These are phyloP conservation scores for Clarias gariepinus DNA, from an alignment of 2,113 vertebrate genomes.

Conservation along the genomic window DNA sequence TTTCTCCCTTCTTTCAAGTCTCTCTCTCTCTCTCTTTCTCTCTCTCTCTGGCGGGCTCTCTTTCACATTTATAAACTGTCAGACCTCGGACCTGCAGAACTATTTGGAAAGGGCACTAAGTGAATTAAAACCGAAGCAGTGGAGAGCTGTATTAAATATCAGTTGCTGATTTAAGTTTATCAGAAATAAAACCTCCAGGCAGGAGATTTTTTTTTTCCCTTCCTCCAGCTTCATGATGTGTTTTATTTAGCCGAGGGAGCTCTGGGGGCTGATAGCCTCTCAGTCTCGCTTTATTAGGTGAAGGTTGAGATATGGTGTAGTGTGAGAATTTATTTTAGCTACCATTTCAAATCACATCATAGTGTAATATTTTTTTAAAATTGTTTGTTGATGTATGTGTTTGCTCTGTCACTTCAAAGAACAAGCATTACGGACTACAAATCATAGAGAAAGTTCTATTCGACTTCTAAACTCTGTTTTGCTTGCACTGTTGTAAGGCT, in stretches of 20 bases:
- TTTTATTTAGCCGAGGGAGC: slow-evolving; percentile 46
- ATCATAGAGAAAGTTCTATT: slow-evolving; percentile 25
- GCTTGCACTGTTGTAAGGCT: neutral
- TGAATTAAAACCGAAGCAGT: slow-evolving; percentile 56
- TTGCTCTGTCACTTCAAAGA: slow-evolving; percentile 21
- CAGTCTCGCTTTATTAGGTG: slow-evolving; percentile 40
- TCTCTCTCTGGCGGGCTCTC: slow-evolving; percentile 47
- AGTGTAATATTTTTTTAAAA: slow-evolving; percentile 25
- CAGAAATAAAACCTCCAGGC: slow-evolving; percentile 64
- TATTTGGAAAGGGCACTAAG: slow-evolving; percentile 56
- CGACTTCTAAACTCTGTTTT: neutral
- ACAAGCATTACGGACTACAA: slow-evolving; percentile 13
- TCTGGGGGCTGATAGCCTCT: slow-evolving; percentile 37
- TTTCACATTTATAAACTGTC: slow-evolving; percentile 55
- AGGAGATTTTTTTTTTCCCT: slow-evolving; percentile 55
- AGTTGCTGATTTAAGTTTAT: slow-evolving; percentile 65
- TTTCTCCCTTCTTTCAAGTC: slow-evolving; percentile 46
- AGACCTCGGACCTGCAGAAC: slow-evolving; percentile 50
- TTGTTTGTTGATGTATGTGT: slow-evolving; percentile 36
- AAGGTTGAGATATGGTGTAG: slow-evolving; percentile 39
- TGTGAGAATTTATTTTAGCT: slow-evolving; percentile 44
- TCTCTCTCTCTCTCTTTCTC: slow-evolving; percentile 40
- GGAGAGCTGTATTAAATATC: slow-evolving; percentile 60
- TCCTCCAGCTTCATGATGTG: slow-evolving; percentile 41
- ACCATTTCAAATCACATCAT: slow-evolving; percentile 42